Conservation (phyloP, 1,140 invertebrate species). For the Choristoneura fumiferana region DNA sequence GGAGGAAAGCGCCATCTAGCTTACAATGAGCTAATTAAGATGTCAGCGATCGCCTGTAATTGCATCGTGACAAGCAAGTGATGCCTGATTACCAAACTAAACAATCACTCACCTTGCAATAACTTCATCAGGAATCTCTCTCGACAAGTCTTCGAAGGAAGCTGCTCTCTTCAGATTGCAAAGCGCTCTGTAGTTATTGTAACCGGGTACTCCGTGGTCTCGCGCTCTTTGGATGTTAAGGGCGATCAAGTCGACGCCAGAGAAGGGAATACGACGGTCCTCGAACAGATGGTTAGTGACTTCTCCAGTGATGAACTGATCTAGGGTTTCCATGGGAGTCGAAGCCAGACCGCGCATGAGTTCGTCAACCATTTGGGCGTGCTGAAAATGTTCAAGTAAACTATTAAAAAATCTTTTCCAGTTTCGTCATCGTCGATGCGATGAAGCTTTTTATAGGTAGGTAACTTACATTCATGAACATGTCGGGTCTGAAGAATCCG, state of each 20-base stretch:
- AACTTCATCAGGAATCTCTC: slow-evolving; percentile 91
- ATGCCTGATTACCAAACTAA: too few relatives aligned
- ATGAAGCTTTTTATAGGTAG: slow-evolving; percentile 11
- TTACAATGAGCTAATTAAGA: too few relatives aligned
- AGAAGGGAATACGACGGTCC: slow-evolving; percentile 90
- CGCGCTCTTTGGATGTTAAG: slow-evolving; percentile 91
- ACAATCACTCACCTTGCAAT: slow-evolving; percentile 80
- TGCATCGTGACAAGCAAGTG: too few relatives aligned
- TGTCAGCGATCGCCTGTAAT: too few relatives aligned
- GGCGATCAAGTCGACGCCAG: slow-evolving; percentile 90
- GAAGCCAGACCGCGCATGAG: slow-evolving; percentile 92
- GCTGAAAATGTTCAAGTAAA: slow-evolving; percentile 56
- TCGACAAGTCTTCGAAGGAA: slow-evolving; percentile 88
- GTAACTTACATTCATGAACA: slow-evolving; percentile 83
- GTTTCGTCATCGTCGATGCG: too few relatives aligned
- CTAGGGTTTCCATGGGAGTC: slow-evolving; percentile 95
- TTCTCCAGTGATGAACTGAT: slow-evolving; percentile 96
- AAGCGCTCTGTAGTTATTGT: slow-evolving; percentile 91
- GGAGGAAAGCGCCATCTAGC: too few relatives aligned
- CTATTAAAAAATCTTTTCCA: too few relatives aligned
- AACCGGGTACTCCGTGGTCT: slow-evolving; percentile 91
- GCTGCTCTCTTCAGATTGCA: slow-evolving; percentile 90
- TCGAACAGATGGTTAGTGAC: slow-evolving; percentile 97
- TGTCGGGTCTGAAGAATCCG: slow-evolving; percentile 97
- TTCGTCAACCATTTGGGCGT: slow-evolving; percentile 91